Base-by-base conservation (phyloP, 2,797 vertebrate species). In the Geotrypetes seraphini region DNA sequence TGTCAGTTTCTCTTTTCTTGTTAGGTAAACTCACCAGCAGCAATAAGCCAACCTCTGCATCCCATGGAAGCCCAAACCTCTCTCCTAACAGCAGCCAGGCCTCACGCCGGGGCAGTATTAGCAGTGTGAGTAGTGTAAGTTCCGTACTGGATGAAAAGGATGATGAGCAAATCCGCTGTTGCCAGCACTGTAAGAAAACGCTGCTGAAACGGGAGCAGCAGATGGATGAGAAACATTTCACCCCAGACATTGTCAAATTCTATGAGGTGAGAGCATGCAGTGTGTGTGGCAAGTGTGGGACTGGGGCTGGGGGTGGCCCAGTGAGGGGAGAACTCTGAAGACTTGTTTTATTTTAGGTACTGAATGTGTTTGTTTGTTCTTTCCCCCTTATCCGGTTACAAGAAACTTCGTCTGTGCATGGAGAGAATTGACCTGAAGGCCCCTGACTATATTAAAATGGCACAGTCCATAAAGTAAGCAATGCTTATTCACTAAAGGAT, bases 101-200 rank as follows among this genome's bases (percentile, higher is more conserved):
- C 25, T 89, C 91, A 8, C 85, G 93, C 15, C 81, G 96, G 5
- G 88, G 90, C 60, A 97, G 94, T 75, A 81, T 94, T 39, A 96
- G 82, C 74, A 97, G 93, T 45, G 41, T 97, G 28, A 94, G 86
- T 71, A 96, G 92, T 0, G 84, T 93, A 3, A 95, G 88, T 47
- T 99, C 95, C 0, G 87, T 95, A 35, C 48, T 98, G 65, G 96
- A 99, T 16, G 96, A 99, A 43, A 95, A 90, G 49, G 96, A 96
- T 0, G 93, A 99, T 3, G 95, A 96, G 40, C 83, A 83, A 35
- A 92, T 98, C 47, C 93, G 94, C 48, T 97, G 92, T 50, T 99
- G 96, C 32, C 67, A 25, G 28, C 96, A 99, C 69, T 99, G 96
- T 60, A 92, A 90, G 83, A 90, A 91, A 41, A 88, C 84, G 0